A percentile compares a stretch with the other conserved stretches of the same genome.
Evolutionary conservation across 2,113 vertebrate species (phyloP).

Genomic region (Neotragus pygmaeus): DNA sequence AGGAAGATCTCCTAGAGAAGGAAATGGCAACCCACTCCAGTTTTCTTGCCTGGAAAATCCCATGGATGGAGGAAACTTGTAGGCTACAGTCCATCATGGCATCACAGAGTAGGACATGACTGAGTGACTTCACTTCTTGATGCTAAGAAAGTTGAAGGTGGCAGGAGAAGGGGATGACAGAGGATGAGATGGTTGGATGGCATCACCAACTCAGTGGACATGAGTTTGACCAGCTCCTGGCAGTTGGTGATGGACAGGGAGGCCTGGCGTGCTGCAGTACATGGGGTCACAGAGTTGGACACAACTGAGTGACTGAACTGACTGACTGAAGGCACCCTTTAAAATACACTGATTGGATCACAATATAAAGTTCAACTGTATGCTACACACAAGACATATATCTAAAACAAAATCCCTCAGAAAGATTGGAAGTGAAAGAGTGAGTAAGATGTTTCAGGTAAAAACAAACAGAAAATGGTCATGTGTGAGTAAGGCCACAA

Average conservation of each 20-base stretch:
- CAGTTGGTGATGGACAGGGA: background rate
- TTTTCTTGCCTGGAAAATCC: too few species aligned
- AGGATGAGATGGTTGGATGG: background rate
- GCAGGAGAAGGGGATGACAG: background rate
- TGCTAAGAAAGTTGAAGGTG: background rate
- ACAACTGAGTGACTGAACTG: background rate
- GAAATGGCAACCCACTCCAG: too few species aligned
- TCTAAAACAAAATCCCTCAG: background rate
- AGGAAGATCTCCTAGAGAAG: too few species aligned
- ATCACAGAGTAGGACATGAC: accelerated
- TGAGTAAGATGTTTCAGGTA: background rate
- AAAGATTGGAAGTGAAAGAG: background rate
- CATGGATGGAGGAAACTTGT: too few species aligned
- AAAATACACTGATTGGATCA: background rate
- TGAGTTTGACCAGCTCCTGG: background rate
- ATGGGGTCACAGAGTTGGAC: background rate
- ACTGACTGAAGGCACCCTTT: background rate
- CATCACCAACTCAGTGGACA: background rate
- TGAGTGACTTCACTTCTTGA: too few species aligned
- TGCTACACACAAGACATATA: background rate
- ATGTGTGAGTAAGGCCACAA: background rate
- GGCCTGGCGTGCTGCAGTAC: background rate
- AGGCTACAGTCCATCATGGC: too few species aligned
- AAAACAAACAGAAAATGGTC: background rate
- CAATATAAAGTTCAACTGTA: background rate